These are phyloP conservation scores for Melanostoma mellinum DNA, from an alignment of 2,888 invertebrate species.

Conservation along the genomic window DNA sequence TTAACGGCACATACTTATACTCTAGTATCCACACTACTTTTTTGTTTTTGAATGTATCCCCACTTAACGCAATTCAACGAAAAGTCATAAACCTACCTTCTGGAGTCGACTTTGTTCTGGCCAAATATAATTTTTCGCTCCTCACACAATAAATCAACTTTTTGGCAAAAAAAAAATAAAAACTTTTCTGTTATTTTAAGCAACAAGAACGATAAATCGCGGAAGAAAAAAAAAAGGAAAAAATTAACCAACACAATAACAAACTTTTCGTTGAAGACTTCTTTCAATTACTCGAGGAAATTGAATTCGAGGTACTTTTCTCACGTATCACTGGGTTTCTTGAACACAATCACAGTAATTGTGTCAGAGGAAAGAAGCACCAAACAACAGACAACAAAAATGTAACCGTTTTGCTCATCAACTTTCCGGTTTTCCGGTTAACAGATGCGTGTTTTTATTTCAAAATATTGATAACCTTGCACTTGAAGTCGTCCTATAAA, in stretches of 20 bases:
- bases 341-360: slow-evolving; percentile 9
- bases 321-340: slow-evolving; percentile 12
- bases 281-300: slow-evolving; percentile 26
- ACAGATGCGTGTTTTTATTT: slow-evolving; percentile 15
- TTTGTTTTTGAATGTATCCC: slow-evolving; percentile 4
- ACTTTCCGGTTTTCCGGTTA: slow-evolving; percentile 47
- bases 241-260: slow-evolving; percentile 11
- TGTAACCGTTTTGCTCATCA: slow-evolving; percentile 29
- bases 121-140: slow-evolving; percentile 6
- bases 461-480: slow-evolving; percentile 11
- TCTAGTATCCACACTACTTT: too few species aligned
- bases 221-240: background rate
- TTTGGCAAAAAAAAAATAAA: slow-evolving; percentile 19
- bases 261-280: slow-evolving; percentile 16
- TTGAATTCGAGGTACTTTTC: slow-evolving; percentile 59
- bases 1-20: background rate
- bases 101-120: slow-evolving; percentile 35
- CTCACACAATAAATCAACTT: slow-evolving; percentile 19
- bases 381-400: slow-evolving; percentile 20
- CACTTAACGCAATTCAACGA: slow-evolving; percentile 54
- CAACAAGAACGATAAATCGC: slow-evolving; percentile 4
- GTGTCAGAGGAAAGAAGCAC: background rate
- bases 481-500: slow-evolving; percentile 23
- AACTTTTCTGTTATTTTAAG: slow-evolving; percentile 13
- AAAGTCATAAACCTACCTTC: slow-evolving; percentile 49